Evolutionary conservation across 2,888 invertebrate species (phyloP), one percentile per base, ranked within the genome.

Genomic region (Crematogaster levior): DNA sequence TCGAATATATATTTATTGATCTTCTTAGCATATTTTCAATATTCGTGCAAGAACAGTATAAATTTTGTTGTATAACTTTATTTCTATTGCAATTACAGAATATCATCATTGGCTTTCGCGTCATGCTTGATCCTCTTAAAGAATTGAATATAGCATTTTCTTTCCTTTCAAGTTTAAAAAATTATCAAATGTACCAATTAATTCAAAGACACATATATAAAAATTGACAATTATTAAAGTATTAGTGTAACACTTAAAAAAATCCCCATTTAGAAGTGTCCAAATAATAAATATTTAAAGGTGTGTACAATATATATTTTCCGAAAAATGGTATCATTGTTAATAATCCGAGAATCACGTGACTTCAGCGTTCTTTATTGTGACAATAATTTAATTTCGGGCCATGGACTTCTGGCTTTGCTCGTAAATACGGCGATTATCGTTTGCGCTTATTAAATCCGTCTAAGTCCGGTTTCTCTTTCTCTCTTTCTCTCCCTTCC

Each of bases 391-490:
- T 93, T 93, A 92, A 93, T 93, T 93, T 91, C 87, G 85, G 90
- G 82, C 83, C 81, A 53, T 82, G 83, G 83, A 87, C 87, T 88
- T 86, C 82, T 84, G 85, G 82, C 85, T 80, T 86, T 79, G 92
- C 91, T 93, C 93, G 91, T 94, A 93, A 94, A 94, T 93, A 93
- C 90, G 63, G 88, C 92, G 93, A 94, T 93, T 93, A 93, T 91
- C 91, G 92, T 87, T 88, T 88, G 90, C 89, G 92, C 91, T 94
- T 93, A 93, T 94, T 93, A 94, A 93, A 93, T 92, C 89, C 91
- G 85, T 81, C 81, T 79, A 81, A 84, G 83, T 72, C 74, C 40
- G 43, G 46, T 63, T 73, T 81, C 65, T 72, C 1, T 53, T 30
- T 51, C 18, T 40, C 37, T 9, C 18, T n/a, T 3, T 72, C 61